phyloP scores from a whole-genome alignment of 2,113 vertebrate species.

The Eulacestoma nigropectus region DNA sequence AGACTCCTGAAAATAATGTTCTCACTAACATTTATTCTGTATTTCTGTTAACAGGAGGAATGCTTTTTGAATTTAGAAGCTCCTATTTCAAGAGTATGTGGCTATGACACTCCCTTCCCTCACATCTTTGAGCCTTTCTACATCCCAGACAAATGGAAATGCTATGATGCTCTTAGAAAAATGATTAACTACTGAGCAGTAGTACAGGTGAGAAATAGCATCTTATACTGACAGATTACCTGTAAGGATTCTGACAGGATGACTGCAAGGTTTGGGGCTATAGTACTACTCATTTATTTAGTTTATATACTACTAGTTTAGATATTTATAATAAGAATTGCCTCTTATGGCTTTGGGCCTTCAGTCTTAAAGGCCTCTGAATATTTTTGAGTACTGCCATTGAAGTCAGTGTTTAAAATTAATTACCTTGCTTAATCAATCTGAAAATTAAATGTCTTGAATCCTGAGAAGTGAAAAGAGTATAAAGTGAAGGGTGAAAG shows the following conservation, averaged over 20 bases:
- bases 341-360: background rate
- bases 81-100: conserved; percentile 92
- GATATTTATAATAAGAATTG: background rate
- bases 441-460: background rate
- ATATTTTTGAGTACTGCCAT: background rate
- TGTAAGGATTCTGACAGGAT: background rate
- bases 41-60: conserved; percentile 81
- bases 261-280: background rate
- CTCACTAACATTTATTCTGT: conserved; percentile 14
- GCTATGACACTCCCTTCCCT: conserved; percentile 97
- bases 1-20: background rate
- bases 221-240: background rate
- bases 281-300: background rate
- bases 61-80: conserved; percentile 97
- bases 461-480: background rate
- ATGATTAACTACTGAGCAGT: conserved; percentile 94
- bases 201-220: conserved; percentile 44
- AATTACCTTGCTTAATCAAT: background rate
- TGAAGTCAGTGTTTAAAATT: background rate
- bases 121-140: conserved; percentile 98
- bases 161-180: conserved; percentile 90
- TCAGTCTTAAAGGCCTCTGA: background rate
- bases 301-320: background rate
- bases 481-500: background rate
- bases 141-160: conserved; percentile 99